phyloP scores from a whole-genome alignment of 1,140 invertebrate species.

The Tigriopus japonicus region DNA sequence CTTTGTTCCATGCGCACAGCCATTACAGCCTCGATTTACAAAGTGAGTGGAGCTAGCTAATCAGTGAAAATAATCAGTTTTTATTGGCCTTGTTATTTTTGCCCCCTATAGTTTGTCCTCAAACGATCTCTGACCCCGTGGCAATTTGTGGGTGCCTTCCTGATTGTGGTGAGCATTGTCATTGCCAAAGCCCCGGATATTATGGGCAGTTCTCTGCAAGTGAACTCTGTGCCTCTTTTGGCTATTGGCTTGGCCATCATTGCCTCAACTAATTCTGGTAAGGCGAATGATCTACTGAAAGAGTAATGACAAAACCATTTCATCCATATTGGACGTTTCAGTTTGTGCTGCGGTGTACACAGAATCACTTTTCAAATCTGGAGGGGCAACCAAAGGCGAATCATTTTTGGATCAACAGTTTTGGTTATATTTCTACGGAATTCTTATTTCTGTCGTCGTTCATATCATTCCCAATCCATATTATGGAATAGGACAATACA shows the following conservation, averaged over 20 bases:
- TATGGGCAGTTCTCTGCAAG: neutral
- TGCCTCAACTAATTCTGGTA: slow-evolving; percentile 4
- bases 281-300: neutral
- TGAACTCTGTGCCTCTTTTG: neutral
- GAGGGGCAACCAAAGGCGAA: neutral
- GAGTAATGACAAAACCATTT: neutral
- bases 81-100: neutral
- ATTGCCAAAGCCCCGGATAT: slow-evolving; percentile 9
- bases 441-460: neutral
- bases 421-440: slow-evolving; percentile 13
- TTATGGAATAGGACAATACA: neutral
- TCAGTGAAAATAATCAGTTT: neutral
- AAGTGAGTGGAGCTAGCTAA: neutral
- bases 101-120: neutral
- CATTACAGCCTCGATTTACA: slow-evolving; percentile 11
- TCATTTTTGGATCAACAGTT: slow-evolving; percentile 9
- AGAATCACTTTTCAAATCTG: slow-evolving; percentile 9
- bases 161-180: slow-evolving; percentile 11
- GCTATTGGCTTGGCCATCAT: neutral
- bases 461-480: slow-evolving; percentile 9
- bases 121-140: neutral
- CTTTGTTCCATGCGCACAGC: slow-evolving; percentile 11
- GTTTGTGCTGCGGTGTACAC: slow-evolving; percentile 12
- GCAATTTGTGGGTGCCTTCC: neutral
- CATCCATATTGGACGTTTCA: neutral